Conservation (phyloP, 2,888 invertebrate species). For the Drosophila melanosoma region DNA sequence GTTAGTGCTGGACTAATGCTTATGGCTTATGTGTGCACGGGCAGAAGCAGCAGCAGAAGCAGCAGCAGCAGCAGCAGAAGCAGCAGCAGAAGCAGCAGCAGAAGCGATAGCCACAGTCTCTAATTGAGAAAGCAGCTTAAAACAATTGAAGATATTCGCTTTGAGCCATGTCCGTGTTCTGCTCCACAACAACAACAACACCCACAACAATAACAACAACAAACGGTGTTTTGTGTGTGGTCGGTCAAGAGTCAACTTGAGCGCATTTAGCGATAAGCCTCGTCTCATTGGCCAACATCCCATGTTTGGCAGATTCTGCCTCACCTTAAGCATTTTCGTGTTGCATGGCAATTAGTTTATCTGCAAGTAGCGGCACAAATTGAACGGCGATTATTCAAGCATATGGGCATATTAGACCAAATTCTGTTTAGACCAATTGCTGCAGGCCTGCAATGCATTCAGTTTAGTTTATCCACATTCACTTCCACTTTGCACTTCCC, state of each 20-base stretch:
- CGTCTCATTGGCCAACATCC: conserved; percentile 3
- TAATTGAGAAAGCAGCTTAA: conserved; percentile 73
- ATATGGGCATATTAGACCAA: not conserved
- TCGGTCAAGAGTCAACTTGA: conserved; percentile 55
- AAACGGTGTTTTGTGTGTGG: conserved; percentile 13
- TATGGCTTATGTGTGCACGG: conserved; percentile 11
- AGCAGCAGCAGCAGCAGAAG: too few relatives aligned
- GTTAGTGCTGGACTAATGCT: conserved; percentile 15
- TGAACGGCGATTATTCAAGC: conserved; percentile 45
- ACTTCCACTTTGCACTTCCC: not conserved
- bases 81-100: conserved; percentile 49
- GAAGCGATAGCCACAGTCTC: conserved; percentile 43
- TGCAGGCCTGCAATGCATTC: not conserved
- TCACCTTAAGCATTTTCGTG: conserved; percentile 2
- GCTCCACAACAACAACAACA: conserved; percentile 8
- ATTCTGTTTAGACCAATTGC: conserved; percentile 4
- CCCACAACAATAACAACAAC: conserved; percentile 16
- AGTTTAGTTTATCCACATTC: not conserved
- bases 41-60: conserved; percentile 43
- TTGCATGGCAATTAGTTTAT: conserved; percentile 44
- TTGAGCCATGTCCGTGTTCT: conserved; percentile 40
- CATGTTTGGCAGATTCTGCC: not conserved
- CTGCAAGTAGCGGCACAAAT: conserved; percentile 37
- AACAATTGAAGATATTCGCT: conserved; percentile 72
- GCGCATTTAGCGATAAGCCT: conserved; percentile 62